Base-by-base conservation (phyloP, 2,113 vertebrate species). In the Dunckerocampus dactyliophorus region DNA sequence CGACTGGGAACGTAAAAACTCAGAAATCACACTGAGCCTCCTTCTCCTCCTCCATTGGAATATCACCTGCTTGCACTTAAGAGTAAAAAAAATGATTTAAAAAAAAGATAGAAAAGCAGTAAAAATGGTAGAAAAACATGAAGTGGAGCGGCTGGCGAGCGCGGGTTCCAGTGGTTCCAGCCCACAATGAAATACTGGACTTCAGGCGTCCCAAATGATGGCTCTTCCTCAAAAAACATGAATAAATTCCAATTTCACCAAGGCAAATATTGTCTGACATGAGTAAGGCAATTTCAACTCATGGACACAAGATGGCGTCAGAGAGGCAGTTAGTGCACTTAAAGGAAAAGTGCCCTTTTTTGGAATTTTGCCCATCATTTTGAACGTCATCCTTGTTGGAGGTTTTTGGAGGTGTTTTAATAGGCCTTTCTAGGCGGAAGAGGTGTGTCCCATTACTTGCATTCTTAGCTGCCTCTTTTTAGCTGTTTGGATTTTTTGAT, bases 141-240 rank as follows among this genome's bases (percentile, higher is more conserved):
- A 71, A 84, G 42, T 68, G 67, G 22, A 71, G 57, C 56, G 39
- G 46, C 45, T 31, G 22, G 42, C 60, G 70, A 71, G 67, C 31
- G 19, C 43, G 50, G 55, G 51, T 47, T 71, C 72, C 49, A 76
- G 85, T 86, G 85, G 83, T 87, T 80, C 88, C 87, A 83, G 84
- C 79, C 87, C 85, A 86, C 88, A 86, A 49, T 82, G 68, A 87
- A 87, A 87, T 79, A 82, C 79, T 85, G 85, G 77, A 82, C 75
- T 75, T 62, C 53, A 53, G 60, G 68, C 61, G 56, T 74, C 60
- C 62, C 71, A 70, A 49, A 74, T 75, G 78, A 67, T 80, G 75
- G 61, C 73, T 72, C 65, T 69, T 63, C 39, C 22, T 61, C 55
- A 69, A 59, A 43, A 71, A 62, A 50, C 59, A 39, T 60, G 60